Conservation (phyloP, 2,113 vertebrate genomes). For the Vulpes lagopus region DNA sequence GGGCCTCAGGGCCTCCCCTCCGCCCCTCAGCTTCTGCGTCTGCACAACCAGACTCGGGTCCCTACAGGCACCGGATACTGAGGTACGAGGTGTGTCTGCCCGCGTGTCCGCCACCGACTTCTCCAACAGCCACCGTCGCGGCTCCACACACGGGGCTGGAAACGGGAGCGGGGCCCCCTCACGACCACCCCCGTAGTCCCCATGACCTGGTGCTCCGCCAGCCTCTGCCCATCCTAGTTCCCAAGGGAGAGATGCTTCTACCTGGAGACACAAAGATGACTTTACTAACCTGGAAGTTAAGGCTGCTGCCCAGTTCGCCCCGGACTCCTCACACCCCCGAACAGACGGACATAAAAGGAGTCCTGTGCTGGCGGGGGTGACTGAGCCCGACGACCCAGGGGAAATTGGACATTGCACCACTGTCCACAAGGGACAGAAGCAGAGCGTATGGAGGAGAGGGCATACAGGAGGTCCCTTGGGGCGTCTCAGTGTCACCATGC, state of each 20-base stretch:
- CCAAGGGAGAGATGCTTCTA: not conserved
- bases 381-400: not conserved
- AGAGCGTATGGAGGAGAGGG: not conserved
- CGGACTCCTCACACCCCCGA: not conserved
- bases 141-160: not conserved
- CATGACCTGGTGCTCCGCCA: not conserved
- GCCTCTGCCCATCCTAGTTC: not conserved
- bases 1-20: not conserved
- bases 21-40: not conserved
- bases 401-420: not conserved
- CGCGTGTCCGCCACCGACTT: not conserved
- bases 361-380: not conserved
- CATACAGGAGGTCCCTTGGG: not conserved
- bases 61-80: not conserved
- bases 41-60: not conserved
- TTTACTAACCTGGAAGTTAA: not conserved
- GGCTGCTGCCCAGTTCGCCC: not conserved
- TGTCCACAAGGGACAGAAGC: not conserved
- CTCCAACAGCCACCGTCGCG: not conserved
- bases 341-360: not conserved
- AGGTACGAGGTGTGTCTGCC: not conserved
- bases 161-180: not conserved
- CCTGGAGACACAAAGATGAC: not conserved
- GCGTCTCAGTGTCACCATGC: not conserved
- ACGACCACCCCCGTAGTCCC: not conserved